Evolutionary conservation across 2,797 vertebrate species (phyloP).

Genomic region (Austrolebias charrua): DNA sequence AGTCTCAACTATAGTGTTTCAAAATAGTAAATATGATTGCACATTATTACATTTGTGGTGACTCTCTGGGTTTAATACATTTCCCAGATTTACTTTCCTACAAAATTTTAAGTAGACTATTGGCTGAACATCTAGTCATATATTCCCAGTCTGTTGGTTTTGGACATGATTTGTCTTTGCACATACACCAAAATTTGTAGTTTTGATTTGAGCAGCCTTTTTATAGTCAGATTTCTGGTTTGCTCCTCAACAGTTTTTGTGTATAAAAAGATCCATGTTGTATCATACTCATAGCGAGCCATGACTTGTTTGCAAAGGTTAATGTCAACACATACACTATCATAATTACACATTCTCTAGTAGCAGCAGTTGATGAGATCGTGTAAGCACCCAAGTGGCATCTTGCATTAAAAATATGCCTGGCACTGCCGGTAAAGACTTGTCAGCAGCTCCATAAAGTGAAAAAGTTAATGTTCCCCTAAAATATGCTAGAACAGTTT

Average conservation of each 20-base stretch:
- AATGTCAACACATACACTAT: conserved; percentile 27
- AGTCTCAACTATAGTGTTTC: neutral
- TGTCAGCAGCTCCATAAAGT: conserved; percentile 57
- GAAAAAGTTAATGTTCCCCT: conserved; percentile 51
- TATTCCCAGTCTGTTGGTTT: neutral
- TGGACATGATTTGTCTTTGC: conserved; percentile 22
- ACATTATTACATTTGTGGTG: no score
- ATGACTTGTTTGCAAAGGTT: conserved; percentile 38
- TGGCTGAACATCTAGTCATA: no score
- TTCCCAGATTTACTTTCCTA: conserved; percentile 42
- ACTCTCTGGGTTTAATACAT: conserved; percentile 32
- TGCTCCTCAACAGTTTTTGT: conserved; percentile 17
- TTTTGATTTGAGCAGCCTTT: neutral
- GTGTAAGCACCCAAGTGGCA: conserved; percentile 48
- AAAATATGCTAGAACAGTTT: conserved; percentile 22
- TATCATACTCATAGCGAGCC: conserved; percentile 33
- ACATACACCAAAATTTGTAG: conserved; percentile 23
- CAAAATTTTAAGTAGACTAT: conserved; percentile 1
- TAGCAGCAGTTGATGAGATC: conserved; percentile 44
- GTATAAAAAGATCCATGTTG: conserved; percentile 40
- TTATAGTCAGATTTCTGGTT: conserved; percentile 16
- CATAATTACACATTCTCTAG: conserved; percentile 31
- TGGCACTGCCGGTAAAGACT: conserved; percentile 32
- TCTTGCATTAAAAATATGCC: conserved; percentile 42
- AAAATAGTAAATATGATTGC: neutral